These are phyloP conservation scores for Autographa pulchrina DNA, from an alignment of 2,888 invertebrate species.

Conservation along the genomic window DNA sequence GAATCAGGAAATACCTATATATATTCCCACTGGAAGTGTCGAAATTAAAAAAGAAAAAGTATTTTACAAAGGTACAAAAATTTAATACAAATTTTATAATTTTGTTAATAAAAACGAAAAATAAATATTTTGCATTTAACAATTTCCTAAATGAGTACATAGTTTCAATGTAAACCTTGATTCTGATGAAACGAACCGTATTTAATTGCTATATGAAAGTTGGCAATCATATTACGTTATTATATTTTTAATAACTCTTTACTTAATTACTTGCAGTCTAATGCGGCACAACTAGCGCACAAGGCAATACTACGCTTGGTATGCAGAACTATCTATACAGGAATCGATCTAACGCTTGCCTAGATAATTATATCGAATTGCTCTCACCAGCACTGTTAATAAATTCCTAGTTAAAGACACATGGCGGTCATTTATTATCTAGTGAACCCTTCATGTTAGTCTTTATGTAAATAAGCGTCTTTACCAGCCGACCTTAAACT, in stretches of 20 bases:
- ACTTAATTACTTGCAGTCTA: background rate
- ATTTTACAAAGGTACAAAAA: too few species aligned
- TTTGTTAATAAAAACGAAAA: too few species aligned
- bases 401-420: too few species aligned
- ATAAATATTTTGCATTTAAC: background rate
- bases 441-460: too few species aligned
- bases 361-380: background rate
- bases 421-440: too few species aligned
- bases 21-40: too few species aligned
- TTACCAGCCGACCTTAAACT: background rate
- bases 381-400: background rate
- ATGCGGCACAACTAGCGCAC: conserved; percentile 2
- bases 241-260: conserved; percentile 1
- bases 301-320: background rate
- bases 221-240: background rate
- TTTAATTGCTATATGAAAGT: background rate
- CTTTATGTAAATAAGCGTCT: background rate
- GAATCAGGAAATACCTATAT: too few species aligned
- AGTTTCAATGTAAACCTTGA: background rate
- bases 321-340: background rate
- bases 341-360: background rate
- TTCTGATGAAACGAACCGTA: background rate
- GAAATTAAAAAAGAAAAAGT: too few species aligned
- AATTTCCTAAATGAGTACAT: background rate
- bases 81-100: too few species aligned